phyloP scores from a whole-genome alignment of 2,113 vertebrate species.

The Notechis scutatus region DNA sequence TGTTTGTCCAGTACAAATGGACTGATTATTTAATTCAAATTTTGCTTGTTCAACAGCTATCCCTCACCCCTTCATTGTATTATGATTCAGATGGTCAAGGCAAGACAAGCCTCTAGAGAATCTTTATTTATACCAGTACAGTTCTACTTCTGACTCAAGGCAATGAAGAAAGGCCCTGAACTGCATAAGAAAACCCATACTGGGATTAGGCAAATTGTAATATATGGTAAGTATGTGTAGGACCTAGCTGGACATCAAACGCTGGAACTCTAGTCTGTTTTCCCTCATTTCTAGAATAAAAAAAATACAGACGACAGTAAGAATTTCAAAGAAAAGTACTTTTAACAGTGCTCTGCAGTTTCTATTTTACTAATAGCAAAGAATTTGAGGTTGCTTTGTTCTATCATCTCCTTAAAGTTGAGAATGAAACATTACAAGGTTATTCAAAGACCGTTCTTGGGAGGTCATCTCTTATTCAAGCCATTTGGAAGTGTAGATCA shows the following conservation, averaged over 20 bases:
- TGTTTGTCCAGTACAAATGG: neutral
- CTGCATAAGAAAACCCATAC: neutral
- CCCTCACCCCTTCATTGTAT: neutral
- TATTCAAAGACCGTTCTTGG: neutral
- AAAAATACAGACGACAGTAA: neutral
- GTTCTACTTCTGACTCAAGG: neutral
- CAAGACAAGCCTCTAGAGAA: neutral
- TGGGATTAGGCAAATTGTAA: neutral
- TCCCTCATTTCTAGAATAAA: neutral
- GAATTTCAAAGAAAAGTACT: neutral
- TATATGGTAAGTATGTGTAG: neutral
- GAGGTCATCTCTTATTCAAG: neutral
- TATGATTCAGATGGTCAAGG: neutral
- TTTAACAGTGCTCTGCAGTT: neutral
- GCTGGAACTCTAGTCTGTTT: neutral
- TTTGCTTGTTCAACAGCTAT: neutral
- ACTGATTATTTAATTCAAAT: neutral
- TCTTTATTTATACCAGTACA: neutral
- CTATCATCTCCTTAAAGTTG: neutral
- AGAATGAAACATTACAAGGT: neutral
- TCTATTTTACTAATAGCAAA: neutral
- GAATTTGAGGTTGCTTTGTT: neutral
- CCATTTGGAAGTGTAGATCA: neutral
- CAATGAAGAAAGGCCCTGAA: neutral
- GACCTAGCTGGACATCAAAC: neutral